phyloP scores from a whole-genome alignment of 2,113 vertebrate genomes.

The Oenanthe oenanthe region DNA sequence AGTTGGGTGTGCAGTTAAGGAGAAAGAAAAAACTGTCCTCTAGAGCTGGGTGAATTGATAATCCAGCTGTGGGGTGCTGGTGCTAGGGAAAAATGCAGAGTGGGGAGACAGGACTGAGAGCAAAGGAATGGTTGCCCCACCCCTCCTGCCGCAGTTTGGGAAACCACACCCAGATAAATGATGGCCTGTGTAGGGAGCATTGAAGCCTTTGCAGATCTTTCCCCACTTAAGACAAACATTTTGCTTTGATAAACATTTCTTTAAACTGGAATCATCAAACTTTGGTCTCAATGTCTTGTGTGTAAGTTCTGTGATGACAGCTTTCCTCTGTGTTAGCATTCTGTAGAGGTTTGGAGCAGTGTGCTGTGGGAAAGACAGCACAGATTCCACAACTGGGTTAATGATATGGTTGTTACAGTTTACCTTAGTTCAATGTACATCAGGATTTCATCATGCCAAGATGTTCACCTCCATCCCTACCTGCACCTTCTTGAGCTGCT shows the following conservation, averaged over 20 bases:
- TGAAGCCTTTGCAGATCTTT: background rate
- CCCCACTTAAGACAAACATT: background rate
- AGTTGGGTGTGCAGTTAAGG: rapidly evolving
- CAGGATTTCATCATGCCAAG: background rate
- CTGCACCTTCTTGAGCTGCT: background rate
- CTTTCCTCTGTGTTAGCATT: background rate
- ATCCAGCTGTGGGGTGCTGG: background rate
- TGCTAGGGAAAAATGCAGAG: background rate
- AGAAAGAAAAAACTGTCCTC: background rate
- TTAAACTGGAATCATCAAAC: background rate
- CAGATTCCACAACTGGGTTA: background rate
- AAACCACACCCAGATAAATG: background rate
- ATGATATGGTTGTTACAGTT: background rate
- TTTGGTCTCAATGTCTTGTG: background rate
- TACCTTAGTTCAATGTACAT: background rate
- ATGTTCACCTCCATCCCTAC: background rate
- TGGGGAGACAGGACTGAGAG: background rate
- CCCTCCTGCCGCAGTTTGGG: background rate
- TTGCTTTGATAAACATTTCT: background rate
- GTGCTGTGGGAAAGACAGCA: background rate
- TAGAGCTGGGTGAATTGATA: background rate
- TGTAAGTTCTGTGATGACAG: background rate
- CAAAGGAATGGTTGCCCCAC: background rate
- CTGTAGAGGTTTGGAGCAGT: background rate
- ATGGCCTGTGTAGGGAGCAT: background rate